A percentile compares a stretch with the other conserved stretches of the same genome.
Conservation (phyloP, 2,888 invertebrate species). For the Lasius fuliginosus region DNA sequence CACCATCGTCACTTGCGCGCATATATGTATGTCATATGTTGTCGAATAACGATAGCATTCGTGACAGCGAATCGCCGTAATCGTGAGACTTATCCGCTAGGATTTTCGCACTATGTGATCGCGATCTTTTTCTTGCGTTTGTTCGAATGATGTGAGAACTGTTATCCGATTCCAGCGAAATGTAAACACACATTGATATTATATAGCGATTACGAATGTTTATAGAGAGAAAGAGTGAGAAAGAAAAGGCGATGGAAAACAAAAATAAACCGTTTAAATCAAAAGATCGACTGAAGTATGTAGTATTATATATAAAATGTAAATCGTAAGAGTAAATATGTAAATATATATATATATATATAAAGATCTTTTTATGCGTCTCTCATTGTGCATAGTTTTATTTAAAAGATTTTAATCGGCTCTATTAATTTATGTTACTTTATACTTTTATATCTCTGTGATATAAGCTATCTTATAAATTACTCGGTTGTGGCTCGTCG, state of each 20-base stretch:
- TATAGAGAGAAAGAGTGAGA: slow-evolving; percentile 38
- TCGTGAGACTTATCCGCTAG: slow-evolving; percentile 16
- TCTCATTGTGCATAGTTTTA: neutral
- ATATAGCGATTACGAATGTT: slow-evolving; percentile 46
- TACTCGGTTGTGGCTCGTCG: neutral
- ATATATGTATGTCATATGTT: slow-evolving; percentile 51
- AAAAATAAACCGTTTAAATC: slow-evolving; percentile 59
- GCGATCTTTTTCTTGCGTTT: slow-evolving; percentile 13
- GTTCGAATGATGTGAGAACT: slow-evolving; percentile 36
- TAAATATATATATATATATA: slow-evolving; percentile 75
- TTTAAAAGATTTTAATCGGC: neutral
- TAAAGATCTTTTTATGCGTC: slow-evolving; percentile 64
- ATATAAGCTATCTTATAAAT: neutral
- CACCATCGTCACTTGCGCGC: slow-evolving; percentile 47
- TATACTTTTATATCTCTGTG: neutral
- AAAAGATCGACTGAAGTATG: slow-evolving; percentile 67
- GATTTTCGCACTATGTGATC: slow-evolving; percentile 46
- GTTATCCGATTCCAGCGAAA: slow-evolving; percentile 62
- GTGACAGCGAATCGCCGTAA: slow-evolving; percentile 46
- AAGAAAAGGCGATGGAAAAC: slow-evolving; percentile 52
- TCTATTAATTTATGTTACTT: neutral
- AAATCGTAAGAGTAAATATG: slow-evolving; percentile 31
- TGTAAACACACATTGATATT: slow-evolving; percentile 38
- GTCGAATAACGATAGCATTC: slow-evolving; percentile 52
- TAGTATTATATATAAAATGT: slow-evolving; percentile 60